Percentiles rank a stretch among this genome's conserved stretches.
Evolutionary conservation across 2,888 invertebrate genomes (phyloP).

Genomic region (Amphiduros pacificus): DNA sequence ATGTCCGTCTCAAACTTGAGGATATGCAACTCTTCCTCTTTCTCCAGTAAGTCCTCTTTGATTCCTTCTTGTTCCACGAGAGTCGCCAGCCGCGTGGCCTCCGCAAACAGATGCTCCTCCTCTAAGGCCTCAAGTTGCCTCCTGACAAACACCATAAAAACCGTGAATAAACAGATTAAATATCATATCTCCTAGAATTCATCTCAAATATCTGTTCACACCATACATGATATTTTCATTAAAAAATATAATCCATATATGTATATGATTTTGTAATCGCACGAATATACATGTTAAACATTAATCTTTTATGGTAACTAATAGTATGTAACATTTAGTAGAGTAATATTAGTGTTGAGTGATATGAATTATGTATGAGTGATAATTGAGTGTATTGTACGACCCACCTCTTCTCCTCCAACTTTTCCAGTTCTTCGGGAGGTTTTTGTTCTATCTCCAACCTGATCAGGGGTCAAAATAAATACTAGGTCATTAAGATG

Average conservation of each 20-base stretch:
- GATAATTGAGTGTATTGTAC: not conserved
- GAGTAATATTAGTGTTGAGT: too few relatives aligned
- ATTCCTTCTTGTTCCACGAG: constrained; percentile 64
- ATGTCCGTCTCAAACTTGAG: constrained; percentile 33
- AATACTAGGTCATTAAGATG: too few relatives aligned
- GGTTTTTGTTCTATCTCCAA: constrained; percentile 2
- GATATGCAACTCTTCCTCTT: constrained; percentile 37
- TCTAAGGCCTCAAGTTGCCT: constrained; percentile 44
- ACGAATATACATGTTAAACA: too few relatives aligned
- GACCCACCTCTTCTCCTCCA: constrained; percentile 21
- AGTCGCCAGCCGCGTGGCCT: constrained; percentile 62
- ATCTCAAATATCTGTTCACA: too few relatives aligned
- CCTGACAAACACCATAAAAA: constrained; percentile 29
- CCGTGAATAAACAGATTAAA: not conserved
- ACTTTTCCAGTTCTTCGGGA: constrained; percentile 14
- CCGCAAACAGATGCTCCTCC: constrained; percentile 52
- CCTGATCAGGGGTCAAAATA: not conserved
- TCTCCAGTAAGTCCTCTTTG: constrained; percentile 40
- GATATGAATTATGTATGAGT: not conserved
- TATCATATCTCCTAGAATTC: too few relatives aligned
- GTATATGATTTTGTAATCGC: too few relatives aligned
- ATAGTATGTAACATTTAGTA: too few relatives aligned
- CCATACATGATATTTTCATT: too few relatives aligned
- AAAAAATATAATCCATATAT: too few relatives aligned
- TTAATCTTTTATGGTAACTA: too few relatives aligned